These are phyloP conservation scores for Stigmatopora nigra DNA, from an alignment of 2,113 vertebrate species.

Conservation along the genomic window DNA sequence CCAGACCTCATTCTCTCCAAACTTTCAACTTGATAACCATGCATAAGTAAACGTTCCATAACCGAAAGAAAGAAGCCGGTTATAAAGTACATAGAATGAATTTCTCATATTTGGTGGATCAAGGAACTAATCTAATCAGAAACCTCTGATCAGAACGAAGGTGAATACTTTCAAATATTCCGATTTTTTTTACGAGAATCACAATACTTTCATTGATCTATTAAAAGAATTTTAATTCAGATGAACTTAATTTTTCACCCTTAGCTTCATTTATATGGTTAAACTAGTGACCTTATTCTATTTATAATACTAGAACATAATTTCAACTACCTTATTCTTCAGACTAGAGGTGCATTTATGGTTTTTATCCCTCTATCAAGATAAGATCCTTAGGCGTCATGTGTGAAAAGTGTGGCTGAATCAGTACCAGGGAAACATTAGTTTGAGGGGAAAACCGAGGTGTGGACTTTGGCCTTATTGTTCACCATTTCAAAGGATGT, in stretches of 20 bases:
- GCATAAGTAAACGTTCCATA: neutral
- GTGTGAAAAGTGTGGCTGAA: neutral
- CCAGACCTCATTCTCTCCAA: neutral
- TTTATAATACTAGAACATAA: constrained; percentile 12
- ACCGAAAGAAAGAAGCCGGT: neutral
- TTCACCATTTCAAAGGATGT: constrained; percentile 58
- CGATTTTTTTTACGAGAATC: too few relatives aligned
- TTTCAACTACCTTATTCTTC: neutral
- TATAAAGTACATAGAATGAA: neutral
- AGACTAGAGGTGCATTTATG: constrained; percentile 1
- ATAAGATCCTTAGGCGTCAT: constrained; percentile 1
- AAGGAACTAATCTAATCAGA: neutral
- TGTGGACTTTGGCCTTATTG: constrained; percentile 48
- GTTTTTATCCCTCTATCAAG: constrained; percentile 30
- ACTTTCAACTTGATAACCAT: neutral
- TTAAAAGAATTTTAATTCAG: too few relatives aligned
- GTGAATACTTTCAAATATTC: neutral
- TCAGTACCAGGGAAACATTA: constrained; percentile 34
- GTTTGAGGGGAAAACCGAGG: constrained; percentile 30
- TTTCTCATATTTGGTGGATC: neutral
- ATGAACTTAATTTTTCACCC: neutral
- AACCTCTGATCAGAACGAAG: neutral
- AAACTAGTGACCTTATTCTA: constrained; percentile 7
- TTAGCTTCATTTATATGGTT: constrained; percentile 14
- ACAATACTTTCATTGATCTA: too few relatives aligned